phyloP scores from a whole-genome alignment of 1,140 invertebrate genomes.

The Drosophila nannoptera region DNA sequence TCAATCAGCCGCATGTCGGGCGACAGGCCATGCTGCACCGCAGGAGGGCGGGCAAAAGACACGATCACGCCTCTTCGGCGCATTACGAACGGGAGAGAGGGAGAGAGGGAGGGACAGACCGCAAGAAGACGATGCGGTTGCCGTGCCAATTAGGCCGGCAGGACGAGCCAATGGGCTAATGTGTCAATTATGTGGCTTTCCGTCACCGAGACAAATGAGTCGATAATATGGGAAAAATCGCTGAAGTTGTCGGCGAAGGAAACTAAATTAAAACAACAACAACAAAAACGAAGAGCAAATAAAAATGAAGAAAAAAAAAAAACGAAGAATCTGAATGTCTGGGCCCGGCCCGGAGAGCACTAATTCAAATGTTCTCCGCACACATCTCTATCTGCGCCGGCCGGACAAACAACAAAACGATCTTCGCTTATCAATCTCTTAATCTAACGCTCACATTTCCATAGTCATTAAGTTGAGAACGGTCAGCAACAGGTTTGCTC shows the following conservation, averaged over 20 bases:
- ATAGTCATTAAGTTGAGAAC: slow-evolving; percentile 55
- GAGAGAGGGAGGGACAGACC: slow-evolving; percentile 5
- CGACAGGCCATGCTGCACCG: slow-evolving; percentile 28
- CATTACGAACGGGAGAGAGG: slow-evolving; percentile 34
- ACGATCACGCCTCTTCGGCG: slow-evolving; percentile 74
- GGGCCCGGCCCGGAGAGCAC: not conserved
- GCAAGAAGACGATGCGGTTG: slow-evolving; percentile 36
- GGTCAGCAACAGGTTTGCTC: slow-evolving; percentile 29
- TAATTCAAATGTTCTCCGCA: slow-evolving; percentile 33
- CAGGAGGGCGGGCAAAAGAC: slow-evolving; percentile 77
- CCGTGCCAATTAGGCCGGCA: slow-evolving; percentile 67
- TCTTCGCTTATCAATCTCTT: slow-evolving; percentile 48
- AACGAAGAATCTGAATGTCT: not conserved
- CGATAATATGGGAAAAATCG: slow-evolving; percentile 57
- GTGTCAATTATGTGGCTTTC: slow-evolving; percentile 75
- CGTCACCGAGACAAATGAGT: slow-evolving; percentile 54
- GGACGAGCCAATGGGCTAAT: slow-evolving; percentile 56
- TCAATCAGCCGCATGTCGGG: slow-evolving; percentile 63
- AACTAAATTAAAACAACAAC: not conserved
- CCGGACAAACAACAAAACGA: slow-evolving; percentile 38
- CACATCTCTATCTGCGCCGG: not conserved
- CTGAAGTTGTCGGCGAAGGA: not conserved
- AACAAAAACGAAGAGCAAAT: slow-evolving; percentile 6
- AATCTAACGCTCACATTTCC: slow-evolving; percentile 58
- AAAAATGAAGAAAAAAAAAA: not conserved